A percentile compares a stretch with the other conserved stretches of the same genome.
phyloP scores from a whole-genome alignment of 1,140 invertebrate genomes.

The Teleopsis dalmanni region DNA sequence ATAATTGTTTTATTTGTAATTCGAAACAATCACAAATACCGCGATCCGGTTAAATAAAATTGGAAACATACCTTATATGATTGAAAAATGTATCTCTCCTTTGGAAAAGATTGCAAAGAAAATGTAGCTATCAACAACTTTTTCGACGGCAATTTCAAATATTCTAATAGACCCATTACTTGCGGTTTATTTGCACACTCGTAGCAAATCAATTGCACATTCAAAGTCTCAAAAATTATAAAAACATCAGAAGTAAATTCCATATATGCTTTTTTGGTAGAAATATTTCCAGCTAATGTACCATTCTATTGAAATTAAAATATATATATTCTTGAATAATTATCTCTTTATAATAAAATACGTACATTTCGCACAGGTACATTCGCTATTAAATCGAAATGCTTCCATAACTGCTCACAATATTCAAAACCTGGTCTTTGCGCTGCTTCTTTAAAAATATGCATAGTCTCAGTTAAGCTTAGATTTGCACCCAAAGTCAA shows the following conservation, averaged over 20 bases:
- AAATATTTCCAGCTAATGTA: slow-evolving; percentile 70
- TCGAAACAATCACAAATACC: background rate
- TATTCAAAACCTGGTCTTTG: slow-evolving; percentile 48
- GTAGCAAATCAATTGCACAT: slow-evolving; percentile 44
- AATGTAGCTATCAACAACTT: slow-evolving; percentile 29
- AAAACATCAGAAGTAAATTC: slow-evolving; percentile 74
- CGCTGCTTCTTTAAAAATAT: slow-evolving; percentile 49
- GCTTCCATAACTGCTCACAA: slow-evolving; percentile 44
- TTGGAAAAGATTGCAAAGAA: slow-evolving; percentile 23
- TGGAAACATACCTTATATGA: slow-evolving; percentile 50
- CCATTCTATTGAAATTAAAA: slow-evolving; percentile 43
- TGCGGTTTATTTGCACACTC: slow-evolving; percentile 16
- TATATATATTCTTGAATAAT: background rate
- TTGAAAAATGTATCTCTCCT: slow-evolving; percentile 27
- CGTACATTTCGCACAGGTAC: slow-evolving; percentile 61
- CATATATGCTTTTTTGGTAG: slow-evolving; percentile 61
- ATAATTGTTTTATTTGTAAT: background rate
- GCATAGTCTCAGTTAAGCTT: slow-evolving; percentile 56
- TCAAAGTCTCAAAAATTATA: slow-evolving; percentile 59
- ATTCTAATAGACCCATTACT: slow-evolving; percentile 23
- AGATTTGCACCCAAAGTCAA: slow-evolving; percentile 59
- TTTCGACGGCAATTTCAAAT: slow-evolving; percentile 12
- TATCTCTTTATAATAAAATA: background rate
- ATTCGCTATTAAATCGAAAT: slow-evolving; percentile 63
- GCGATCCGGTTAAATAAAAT: background rate